These are phyloP conservation scores for Pemphigus obesinymphae DNA, from an alignment of 1,140 invertebrate genomes.

Conservation along the genomic window DNA sequence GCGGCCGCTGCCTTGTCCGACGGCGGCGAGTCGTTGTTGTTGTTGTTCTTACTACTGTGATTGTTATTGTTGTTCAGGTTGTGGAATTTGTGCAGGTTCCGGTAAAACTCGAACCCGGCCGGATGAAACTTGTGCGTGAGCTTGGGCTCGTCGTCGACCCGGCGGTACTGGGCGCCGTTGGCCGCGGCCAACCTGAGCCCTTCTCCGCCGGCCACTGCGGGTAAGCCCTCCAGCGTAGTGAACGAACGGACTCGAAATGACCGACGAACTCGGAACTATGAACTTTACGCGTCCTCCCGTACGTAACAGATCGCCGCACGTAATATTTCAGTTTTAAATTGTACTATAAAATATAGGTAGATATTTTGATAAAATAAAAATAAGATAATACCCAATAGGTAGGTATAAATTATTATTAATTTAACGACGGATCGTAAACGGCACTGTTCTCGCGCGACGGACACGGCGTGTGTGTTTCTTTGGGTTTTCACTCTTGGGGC, in stretches of 20 bases:
- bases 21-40: conserved; percentile 37
- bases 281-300: too few relatives aligned
- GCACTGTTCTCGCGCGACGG: background rate
- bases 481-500: background rate
- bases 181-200: conserved; percentile 34
- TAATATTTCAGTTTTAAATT: too few relatives aligned
- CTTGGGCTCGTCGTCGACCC: conserved; percentile 23
- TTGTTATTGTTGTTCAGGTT: conserved; percentile 31
- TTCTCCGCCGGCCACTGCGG: conserved; percentile 29
- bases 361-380: background rate
- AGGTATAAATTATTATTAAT: too few relatives aligned
- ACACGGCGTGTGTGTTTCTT: background rate
- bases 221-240: conserved; percentile 36
- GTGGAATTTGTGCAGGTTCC: conserved; percentile 30
- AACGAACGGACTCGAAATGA: background rate
- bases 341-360: background rate
- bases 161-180: conserved; percentile 29
- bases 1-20: conserved; percentile 22
- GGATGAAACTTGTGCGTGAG: conserved; percentile 5
- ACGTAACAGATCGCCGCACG: too few relatives aligned
- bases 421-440: too few relatives aligned
- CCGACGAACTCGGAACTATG: background rate
- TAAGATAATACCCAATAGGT: too few relatives aligned
- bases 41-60: conserved; percentile 11
- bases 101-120: conserved; percentile 31